phyloP scores from a whole-genome alignment of 2,888 invertebrate species.

The Neria commutata region DNA sequence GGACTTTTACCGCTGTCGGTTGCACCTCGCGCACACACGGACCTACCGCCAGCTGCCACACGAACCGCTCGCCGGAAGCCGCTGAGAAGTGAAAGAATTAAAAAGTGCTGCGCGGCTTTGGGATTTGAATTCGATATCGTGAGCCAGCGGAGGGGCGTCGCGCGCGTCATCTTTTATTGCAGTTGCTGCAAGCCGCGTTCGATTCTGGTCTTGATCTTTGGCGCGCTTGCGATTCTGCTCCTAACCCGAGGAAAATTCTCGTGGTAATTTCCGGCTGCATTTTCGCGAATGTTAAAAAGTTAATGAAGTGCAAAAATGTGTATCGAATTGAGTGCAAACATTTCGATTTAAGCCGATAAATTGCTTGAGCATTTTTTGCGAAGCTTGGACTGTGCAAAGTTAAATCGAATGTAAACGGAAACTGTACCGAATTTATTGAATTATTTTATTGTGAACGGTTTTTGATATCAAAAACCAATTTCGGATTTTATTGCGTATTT shows the following conservation, averaged over 20 bases:
- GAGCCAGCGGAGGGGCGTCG: no score
- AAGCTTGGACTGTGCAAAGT: no score
- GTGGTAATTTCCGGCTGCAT: constrained; percentile 34
- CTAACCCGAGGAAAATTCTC: constrained; percentile 33
- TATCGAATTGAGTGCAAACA: constrained; percentile 22
- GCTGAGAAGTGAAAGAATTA: constrained; percentile 5
- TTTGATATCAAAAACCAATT: no score
- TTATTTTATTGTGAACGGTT: no score
- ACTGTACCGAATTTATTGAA: no score
- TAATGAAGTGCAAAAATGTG: constrained; percentile 51
- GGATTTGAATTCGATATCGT: constrained; percentile 14
- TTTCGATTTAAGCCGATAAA: not conserved
- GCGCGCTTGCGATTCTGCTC: constrained; percentile 3
- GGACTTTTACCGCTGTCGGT: constrained; percentile 46
- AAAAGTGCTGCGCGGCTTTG: constrained; percentile 3
- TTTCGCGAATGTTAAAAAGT: constrained; percentile 41
- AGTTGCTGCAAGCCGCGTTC: no score
- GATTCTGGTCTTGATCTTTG: constrained; percentile 12
- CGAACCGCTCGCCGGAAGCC: not conserved
- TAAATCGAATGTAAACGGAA: no score
- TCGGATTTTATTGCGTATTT: no score
- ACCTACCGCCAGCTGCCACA: not conserved
- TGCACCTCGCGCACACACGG: constrained; percentile 32
- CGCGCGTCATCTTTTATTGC: no score
- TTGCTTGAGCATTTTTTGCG: not conserved